A percentile compares a stretch with the other conserved stretches of the same genome.
phyloP scores from a whole-genome alignment of 2,797 vertebrate species.

The Okamejei kenojei region DNA sequence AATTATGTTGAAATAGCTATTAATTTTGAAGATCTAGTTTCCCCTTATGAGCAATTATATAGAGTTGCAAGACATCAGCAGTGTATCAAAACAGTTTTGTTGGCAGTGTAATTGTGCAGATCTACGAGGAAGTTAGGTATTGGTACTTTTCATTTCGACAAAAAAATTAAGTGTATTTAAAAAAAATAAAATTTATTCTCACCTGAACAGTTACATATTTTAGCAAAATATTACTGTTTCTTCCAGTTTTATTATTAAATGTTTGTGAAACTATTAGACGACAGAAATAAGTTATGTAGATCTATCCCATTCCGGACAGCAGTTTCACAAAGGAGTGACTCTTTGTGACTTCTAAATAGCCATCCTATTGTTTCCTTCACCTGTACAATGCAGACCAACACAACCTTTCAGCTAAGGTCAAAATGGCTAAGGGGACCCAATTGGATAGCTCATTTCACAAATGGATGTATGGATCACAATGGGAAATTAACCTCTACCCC shows the following conservation, averaged over 20 bases:
- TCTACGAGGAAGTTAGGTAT: background rate
- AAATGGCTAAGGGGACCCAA: background rate
- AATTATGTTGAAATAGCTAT: background rate
- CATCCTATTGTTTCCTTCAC: background rate
- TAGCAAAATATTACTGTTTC: background rate
- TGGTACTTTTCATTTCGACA: background rate
- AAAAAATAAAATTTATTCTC: background rate
- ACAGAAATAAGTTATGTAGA: background rate
- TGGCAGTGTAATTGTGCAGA: background rate
- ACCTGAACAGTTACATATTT: background rate
- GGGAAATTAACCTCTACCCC: too few species aligned
- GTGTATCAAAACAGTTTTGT: background rate
- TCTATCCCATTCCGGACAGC: background rate
- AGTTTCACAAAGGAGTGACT: background rate
- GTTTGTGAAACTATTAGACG: background rate
- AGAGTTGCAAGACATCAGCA: background rate
- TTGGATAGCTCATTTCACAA: too few species aligned
- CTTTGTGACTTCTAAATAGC: background rate
- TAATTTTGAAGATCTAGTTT: background rate
- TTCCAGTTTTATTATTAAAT: background rate
- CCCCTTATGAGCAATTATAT: background rate
- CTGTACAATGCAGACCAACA: background rate
- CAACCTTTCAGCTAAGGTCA: background rate
- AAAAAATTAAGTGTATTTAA: background rate
- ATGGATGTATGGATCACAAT: too few species aligned